A percentile compares a stretch with the other conserved stretches of the same genome.
These are phyloP conservation scores for Eristalis tenax DNA, from an alignment of 2,888 invertebrate genomes.

Conservation along the genomic window DNA sequence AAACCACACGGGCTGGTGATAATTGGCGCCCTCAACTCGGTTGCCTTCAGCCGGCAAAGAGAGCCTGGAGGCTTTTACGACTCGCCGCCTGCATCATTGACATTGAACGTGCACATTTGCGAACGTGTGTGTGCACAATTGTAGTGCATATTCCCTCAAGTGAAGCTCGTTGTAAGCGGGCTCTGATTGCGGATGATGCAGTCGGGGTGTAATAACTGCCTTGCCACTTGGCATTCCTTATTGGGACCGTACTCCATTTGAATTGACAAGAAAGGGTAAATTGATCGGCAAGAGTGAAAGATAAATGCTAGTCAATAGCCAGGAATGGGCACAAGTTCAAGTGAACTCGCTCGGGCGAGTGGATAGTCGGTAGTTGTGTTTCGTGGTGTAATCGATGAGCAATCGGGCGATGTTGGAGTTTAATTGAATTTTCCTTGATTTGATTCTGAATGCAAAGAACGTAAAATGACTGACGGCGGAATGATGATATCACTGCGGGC, in stretches of 20 bases:
- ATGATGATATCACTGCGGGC: not conserved
- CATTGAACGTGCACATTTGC: constrained; percentile 24
- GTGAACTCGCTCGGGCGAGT: constrained; percentile 36
- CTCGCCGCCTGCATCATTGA: constrained; percentile 45
- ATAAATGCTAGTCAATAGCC: constrained; percentile 45
- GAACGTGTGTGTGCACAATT: not conserved
- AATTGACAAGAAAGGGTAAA: constrained; percentile 62
- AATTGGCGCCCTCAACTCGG: not conserved
- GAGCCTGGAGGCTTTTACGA: constrained; percentile 34
- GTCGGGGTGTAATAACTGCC: constrained; percentile 44
- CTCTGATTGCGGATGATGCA: constrained; percentile 30
- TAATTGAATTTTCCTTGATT: not conserved
- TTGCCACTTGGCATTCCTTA: constrained; percentile 47
- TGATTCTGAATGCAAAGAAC: not conserved
- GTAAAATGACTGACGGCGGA: not conserved
- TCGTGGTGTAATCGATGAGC: constrained; percentile 28
- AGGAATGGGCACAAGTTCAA: constrained; percentile 62
- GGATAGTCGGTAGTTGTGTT: not conserved
- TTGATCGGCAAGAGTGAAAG: constrained; percentile 47
- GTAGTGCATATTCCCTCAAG: not conserved
- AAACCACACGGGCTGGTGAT: not conserved
- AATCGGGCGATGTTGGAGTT: not conserved
- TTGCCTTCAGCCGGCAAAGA: constrained; percentile 2
- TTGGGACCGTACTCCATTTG: constrained; percentile 42
- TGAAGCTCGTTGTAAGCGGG: not conserved